These are phyloP conservation scores for Norana najaformis DNA, from an alignment of 2,888 invertebrate genomes.

Conservation along the genomic window DNA sequence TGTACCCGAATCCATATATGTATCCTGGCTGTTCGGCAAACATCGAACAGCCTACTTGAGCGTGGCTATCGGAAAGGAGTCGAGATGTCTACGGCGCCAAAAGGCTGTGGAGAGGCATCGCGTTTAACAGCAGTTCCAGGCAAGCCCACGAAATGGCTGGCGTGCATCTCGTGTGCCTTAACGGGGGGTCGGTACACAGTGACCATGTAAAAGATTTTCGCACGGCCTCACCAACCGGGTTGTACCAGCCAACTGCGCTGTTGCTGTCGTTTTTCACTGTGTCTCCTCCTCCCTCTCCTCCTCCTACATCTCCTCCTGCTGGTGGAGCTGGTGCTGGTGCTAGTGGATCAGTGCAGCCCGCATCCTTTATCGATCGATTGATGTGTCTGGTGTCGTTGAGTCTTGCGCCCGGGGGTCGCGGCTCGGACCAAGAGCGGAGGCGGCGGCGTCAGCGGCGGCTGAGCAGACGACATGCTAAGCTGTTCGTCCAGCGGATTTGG, in stretches of 20 bases:
- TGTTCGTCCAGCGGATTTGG: not conserved
- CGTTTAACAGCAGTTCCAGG: not conserved
- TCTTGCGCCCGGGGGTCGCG: constrained; percentile 13
- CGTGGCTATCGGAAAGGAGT: too few species aligned
- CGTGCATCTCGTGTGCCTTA: not conserved
- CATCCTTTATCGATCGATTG: not conserved
- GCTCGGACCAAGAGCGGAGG: not conserved
- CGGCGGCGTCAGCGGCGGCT: not conserved
- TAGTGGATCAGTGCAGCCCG: not conserved
- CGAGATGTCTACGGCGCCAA: too few species aligned
- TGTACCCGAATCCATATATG: too few species aligned
- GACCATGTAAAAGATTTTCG: not conserved
- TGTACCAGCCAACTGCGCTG: not conserved
- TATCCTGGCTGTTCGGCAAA: too few species aligned
- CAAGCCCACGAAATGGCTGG: not conserved
- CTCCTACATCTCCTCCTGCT: constrained; percentile 1
- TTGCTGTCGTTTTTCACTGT: not conserved
- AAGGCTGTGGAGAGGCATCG: not conserved
- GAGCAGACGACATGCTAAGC: not conserved
- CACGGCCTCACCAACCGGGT: not conserved
- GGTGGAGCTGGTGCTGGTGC: not conserved
- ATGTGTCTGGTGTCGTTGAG: constrained; percentile 13
- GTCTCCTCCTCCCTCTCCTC: not conserved
- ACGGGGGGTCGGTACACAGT: not conserved
- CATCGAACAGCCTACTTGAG: not conserved